phyloP scores from a whole-genome alignment of 1,140 invertebrate genomes.

The Aphaenogaster ashmeadi region DNA sequence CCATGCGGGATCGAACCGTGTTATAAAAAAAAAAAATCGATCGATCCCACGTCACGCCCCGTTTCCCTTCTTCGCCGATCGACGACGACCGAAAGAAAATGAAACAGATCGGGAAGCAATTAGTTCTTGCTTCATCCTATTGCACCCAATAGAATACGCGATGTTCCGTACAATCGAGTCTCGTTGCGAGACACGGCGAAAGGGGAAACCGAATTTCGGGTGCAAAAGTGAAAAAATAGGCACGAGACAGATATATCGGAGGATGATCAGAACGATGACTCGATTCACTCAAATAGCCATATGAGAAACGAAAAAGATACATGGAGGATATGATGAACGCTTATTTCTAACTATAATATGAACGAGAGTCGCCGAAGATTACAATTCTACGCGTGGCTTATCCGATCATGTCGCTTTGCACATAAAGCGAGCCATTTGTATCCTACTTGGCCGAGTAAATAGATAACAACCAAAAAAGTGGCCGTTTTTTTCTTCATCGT shows the following conservation, averaged over 20 bases:
- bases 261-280: background rate
- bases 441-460: background rate
- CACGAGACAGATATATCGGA: background rate
- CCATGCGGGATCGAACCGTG: background rate
- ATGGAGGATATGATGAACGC: background rate
- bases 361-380: background rate
- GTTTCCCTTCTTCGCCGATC: background rate
- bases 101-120: conserved; percentile 18
- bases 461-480: too few relatives aligned
- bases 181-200: background rate
- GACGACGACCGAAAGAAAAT: background rate
- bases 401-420: background rate
- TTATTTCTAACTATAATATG: background rate
- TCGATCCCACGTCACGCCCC: conserved; percentile 17
- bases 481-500: too few relatives aligned
- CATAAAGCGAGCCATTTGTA: background rate
- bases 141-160: conserved; percentile 50
- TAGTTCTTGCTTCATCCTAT: conserved; percentile 45
- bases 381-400: background rate
- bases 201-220: background rate
- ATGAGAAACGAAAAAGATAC: background rate
- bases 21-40: conserved; percentile 39
- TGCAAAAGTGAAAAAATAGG: conserved; percentile 2
- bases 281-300: background rate
- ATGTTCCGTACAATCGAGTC: background rate